Percentiles rank a stretch among this genome's conserved stretches.
phyloP scores from a whole-genome alignment of 2,888 invertebrate genomes.

The Theretra japonica region DNA sequence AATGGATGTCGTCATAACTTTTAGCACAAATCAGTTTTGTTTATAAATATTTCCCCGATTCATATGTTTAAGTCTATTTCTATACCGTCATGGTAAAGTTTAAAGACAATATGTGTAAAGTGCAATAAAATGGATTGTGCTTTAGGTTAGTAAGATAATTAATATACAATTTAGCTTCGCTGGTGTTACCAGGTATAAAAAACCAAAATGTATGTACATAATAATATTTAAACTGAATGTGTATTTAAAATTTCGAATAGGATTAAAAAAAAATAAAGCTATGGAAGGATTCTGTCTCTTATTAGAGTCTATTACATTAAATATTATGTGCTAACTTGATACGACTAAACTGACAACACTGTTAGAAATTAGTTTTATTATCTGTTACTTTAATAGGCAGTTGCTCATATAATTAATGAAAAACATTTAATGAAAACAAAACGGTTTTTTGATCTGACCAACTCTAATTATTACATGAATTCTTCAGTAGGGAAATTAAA shows the following conservation, averaged over 20 bases:
- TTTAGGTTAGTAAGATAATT: conserved; percentile 51
- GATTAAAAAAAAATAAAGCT: conserved; percentile 13
- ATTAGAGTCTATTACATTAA: neutral
- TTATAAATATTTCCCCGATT: conserved; percentile 22
- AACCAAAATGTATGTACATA: conserved; percentile 37
- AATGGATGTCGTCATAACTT: neutral
- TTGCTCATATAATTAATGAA: neutral
- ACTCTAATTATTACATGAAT: no score
- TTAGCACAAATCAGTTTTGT: conserved; percentile 24
- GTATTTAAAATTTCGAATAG: conserved; percentile 5
- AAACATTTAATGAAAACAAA: neutral
- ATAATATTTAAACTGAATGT: conserved; percentile 33
- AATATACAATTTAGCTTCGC: conserved; percentile 48
- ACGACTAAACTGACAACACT: neutral
- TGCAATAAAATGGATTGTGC: conserved; percentile 68
- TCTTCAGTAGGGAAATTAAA: neutral
- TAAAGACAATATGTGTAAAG: conserved; percentile 66
- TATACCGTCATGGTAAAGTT: conserved; percentile 46
- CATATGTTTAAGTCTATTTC: conserved; percentile 27
- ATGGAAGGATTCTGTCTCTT: neutral
- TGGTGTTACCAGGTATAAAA: conserved; percentile 48
- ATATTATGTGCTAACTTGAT: conserved; percentile 5
- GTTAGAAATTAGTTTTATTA: neutral
- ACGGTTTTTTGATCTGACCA: no score
- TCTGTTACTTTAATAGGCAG: neutral